phyloP scores from a whole-genome alignment of 2,888 invertebrate species.

The Andrena trimmerana region DNA sequence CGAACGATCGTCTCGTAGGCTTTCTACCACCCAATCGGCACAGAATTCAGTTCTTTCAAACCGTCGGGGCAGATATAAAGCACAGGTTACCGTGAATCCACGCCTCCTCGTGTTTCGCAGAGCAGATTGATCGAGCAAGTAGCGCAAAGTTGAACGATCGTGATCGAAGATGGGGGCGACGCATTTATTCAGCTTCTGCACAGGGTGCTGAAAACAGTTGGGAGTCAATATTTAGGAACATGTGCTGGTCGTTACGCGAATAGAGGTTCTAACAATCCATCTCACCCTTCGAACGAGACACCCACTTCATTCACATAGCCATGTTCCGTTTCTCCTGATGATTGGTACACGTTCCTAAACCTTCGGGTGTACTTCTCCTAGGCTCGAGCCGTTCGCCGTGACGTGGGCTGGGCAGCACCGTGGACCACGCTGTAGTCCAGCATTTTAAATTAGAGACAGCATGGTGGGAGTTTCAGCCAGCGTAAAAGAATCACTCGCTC shows the following conservation, averaged over 20 bases:
- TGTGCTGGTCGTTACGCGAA: too few relatives aligned
- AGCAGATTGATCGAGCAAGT: slow-evolving; percentile 65
- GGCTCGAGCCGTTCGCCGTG: slow-evolving; percentile 43
- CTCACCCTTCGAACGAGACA: not conserved
- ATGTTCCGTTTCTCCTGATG: not conserved
- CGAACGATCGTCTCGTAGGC: slow-evolving; percentile 20
- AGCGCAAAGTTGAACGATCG: slow-evolving; percentile 27
- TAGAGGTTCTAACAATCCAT: too few relatives aligned
- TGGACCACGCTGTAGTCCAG: slow-evolving; percentile 11
- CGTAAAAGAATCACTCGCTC: slow-evolving; percentile 15
- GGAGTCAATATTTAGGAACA: too few relatives aligned
- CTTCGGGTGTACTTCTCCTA: not conserved
- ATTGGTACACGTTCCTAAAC: not conserved
- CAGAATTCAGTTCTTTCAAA: slow-evolving; percentile 1
- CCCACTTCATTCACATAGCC: not conserved
- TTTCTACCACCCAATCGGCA: slow-evolving; percentile 9
- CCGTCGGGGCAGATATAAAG: not conserved
- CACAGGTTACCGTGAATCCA: not conserved
- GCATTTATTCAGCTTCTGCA: not conserved
- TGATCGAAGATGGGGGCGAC: slow-evolving; percentile 10
- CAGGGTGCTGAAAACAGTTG: too few relatives aligned
- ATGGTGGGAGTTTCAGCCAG: not conserved
- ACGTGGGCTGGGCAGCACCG: slow-evolving; percentile 3
- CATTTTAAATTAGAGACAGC: not conserved
- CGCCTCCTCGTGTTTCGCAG: slow-evolving; percentile 74